A percentile compares a stretch with the other conserved stretches of the same genome.
Evolutionary conservation across 2,888 invertebrate species (phyloP).

Genomic region (Bimastos eiseni): DNA sequence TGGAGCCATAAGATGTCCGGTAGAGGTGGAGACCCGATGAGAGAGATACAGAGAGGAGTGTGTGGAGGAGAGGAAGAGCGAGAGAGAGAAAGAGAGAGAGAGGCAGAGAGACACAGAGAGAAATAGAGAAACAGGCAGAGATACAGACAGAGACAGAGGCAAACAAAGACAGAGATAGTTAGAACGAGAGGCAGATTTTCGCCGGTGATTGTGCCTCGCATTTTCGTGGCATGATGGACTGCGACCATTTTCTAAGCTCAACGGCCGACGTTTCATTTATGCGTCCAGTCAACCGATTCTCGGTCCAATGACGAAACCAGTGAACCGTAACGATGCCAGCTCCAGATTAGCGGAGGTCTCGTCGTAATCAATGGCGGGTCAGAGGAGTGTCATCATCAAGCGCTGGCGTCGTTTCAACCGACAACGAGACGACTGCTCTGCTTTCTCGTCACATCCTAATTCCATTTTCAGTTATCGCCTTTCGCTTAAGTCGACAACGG

Average conservation of each 20-base stretch:
- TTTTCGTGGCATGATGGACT: not conserved
- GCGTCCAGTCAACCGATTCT: not conserved
- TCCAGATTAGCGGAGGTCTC: not conserved
- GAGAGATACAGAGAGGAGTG: no score
- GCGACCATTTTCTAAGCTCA: not conserved
- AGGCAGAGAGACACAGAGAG: no score
- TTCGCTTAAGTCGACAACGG: not conserved
- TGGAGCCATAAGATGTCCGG: not conserved
- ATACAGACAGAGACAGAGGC: no score
- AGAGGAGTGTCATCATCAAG: not conserved
- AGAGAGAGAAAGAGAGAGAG: no score
- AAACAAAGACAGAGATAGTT: no score
- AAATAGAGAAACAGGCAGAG: no score
- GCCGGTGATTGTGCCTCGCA: not conserved
- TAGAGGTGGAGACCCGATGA: not conserved
- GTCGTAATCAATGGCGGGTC: constrained; percentile 15
- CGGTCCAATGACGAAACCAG: not conserved
- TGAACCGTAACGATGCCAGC: not conserved
- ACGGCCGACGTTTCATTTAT: constrained; percentile 14
- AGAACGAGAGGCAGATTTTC: not conserved
- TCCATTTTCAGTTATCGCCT: constrained; percentile 18
- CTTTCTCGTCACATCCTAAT: constrained; percentile 23
- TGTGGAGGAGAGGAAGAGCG: no score
- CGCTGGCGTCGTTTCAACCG: not conserved
- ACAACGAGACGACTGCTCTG: not conserved